Evolutionary conservation across 2,888 invertebrate species (phyloP).

Genomic region (Copidosoma aretas): DNA sequence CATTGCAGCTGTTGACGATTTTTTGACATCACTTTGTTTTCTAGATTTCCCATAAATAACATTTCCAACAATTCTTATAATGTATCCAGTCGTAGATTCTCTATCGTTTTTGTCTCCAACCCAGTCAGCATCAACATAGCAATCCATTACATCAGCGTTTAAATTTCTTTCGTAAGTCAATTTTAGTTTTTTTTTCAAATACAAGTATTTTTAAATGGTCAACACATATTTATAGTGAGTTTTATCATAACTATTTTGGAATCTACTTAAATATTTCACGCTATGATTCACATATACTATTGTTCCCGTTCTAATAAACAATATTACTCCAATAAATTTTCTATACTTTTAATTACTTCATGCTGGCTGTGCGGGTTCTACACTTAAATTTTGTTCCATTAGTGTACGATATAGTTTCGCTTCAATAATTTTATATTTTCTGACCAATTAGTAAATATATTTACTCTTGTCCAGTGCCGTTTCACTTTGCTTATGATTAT

Average conservation of each 20-base stretch:
- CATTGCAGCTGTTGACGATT: too few species aligned
- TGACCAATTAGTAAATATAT: too few species aligned
- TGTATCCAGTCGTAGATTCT: conserved; percentile 2
- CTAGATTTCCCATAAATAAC: not conserved
- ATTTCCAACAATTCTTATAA: conserved; percentile 1
- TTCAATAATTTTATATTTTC: too few species aligned
- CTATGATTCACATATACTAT: conserved; percentile 28
- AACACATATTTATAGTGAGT: conserved; percentile 18
- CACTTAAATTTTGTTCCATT: conserved; percentile 33
- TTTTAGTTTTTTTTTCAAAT: conserved; percentile 9
- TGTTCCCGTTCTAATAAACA: conserved; percentile 33
- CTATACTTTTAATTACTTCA: conserved; percentile 24
- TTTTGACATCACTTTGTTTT: not conserved
- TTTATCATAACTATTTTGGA: conserved; percentile 17
- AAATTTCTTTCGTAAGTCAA: not conserved
- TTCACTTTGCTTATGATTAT: not conserved
- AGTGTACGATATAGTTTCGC: conserved; percentile 27
- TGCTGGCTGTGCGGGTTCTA: conserved; percentile 14
- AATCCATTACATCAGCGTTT: not conserved
- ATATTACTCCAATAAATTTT: conserved; percentile 34
- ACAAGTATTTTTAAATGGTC: not conserved
- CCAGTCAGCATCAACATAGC: conserved; percentile 20
- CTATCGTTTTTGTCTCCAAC: not conserved
- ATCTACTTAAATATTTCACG: conserved; percentile 35
- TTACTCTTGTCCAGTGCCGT: not conserved